Base-by-base conservation (phyloP, 1,140 invertebrate genomes). In the Conopomorpha cramerella region DNA sequence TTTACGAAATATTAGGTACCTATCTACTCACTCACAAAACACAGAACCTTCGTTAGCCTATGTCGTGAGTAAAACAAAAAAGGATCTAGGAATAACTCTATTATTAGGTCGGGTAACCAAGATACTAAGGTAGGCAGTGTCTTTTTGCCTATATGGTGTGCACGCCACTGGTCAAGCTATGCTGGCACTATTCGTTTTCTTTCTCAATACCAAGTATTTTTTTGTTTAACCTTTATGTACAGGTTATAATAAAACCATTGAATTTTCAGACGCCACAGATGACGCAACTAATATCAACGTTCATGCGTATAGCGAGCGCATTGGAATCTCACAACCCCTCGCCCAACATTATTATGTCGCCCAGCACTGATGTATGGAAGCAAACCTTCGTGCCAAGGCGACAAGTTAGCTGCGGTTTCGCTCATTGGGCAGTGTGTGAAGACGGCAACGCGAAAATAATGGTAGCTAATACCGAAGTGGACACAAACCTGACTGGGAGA, bases 361-460 rank as follows among this genome's bases (percentile, higher is more conserved):
- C 45, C 3, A 38, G 37, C n/a, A 30, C 64, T 0, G 66, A 63
- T 4, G 67, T 65, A 0, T 71, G 70, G 70, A 63, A 55, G 45
- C 51, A 48, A 34, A 55, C 62, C 34, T 74, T 59, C 23, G 35
- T 39, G 0, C 53, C 70, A 0, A 39, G 43, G 15, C 38, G 70
- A 11, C 38, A 47, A 0, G 10, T 74, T 2, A 63, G 57, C 10
- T 71, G 66, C 34, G 70, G 70, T 1, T 30, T 74, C 0, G 51
- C 45, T 0, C 70, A 74, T 25, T 74, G 66, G 70, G 66, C 61
- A 1, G 45, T 74, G 2, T 51, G 45, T 1, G 63, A 71, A 14
- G 65, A 64, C 1, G 64, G 66, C 0, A 60, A 64, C 16, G 65
- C 59, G 0, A 70, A 45, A 23, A 43, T 74, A 1, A 58, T 68